Base-by-base conservation (phyloP, 2,888 invertebrate species). In the Orthosia gothica region DNA sequence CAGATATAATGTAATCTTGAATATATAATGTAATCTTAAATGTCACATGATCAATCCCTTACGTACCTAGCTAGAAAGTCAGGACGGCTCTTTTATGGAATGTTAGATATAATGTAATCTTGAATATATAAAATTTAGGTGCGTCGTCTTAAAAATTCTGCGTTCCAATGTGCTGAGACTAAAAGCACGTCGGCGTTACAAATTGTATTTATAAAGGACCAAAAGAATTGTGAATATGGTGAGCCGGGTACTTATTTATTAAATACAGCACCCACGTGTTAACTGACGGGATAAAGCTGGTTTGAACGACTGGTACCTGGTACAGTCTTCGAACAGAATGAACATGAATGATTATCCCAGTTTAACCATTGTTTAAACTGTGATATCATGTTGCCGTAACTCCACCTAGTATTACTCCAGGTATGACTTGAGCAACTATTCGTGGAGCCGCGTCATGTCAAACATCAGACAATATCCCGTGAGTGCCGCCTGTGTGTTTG, bases 391-490 rank as follows among this genome's bases (percentile, higher is more conserved):
- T 40, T 40, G 9, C 40, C 1, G 9, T 12, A 40, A 18, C 1
- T 16, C 1, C 2, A n/a, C 20, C 0, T 15, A 7, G 1, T 13
- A n/a, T 3, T 16, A 16, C 9, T 16, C 52, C 16, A 16, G 26
- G 23, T 1, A 20, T 18, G 62, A 16, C 18, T 52, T 9, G 15
- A 20, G n/a, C 12, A 50, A 50, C 59, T 70, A 49, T 49, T 52
- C 16, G 13, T 49, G 47, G 15, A 5, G 5, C 18, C 32, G 63
- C 59, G 75, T 32, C 64, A 23, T 47, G 79, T 67, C 59, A 55
- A 64, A 65, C 70, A 47, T 5, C 32, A 12, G 13, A 49, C 72
- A 78, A 82, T 78, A 78, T 61, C 79, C 64, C 57, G 64, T 52
- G 70, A 59, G 71, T 52, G 83, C 20, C 26, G 54, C 15, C 62